phyloP scores from a whole-genome alignment of 2,113 vertebrate species.

The Dipodomys ordii region DNA sequence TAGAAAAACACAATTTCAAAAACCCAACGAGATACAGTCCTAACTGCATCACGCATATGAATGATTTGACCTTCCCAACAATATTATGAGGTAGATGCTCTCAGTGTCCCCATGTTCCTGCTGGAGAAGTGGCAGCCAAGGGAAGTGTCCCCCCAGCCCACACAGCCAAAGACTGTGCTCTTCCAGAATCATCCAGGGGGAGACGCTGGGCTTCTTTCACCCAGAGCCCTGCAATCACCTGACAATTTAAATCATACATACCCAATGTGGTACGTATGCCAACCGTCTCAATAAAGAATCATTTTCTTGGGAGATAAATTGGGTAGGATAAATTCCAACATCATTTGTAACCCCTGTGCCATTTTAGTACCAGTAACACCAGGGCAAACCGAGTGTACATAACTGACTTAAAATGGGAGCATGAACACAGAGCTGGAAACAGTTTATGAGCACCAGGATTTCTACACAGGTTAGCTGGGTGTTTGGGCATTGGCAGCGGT shows the following conservation, averaged over 20 bases:
- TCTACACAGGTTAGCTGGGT: neutral
- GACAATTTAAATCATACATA: neutral
- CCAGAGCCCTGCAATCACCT: neutral
- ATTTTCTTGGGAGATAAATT: neutral
- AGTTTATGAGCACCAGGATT: neutral
- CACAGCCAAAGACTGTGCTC: neutral
- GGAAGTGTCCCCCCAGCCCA: too few species aligned
- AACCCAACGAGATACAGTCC: too few species aligned
- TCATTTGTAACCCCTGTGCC: neutral
- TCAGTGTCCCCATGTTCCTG: neutral
- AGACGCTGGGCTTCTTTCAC: neutral
- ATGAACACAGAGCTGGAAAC: neutral
- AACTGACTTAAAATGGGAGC: neutral
- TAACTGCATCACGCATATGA: too few species aligned
- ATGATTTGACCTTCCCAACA: neutral
- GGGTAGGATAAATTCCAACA: too few species aligned
- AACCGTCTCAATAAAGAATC: neutral
- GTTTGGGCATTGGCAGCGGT: too few species aligned
- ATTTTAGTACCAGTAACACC: neutral
- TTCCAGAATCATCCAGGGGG: neutral
- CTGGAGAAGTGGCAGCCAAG: neutral
- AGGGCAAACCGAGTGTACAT: neutral
- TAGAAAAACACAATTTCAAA: neutral
- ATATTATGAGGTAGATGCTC: neutral
- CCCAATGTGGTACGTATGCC: neutral